Conservation (phyloP, 1,140 invertebrate genomes). For the Yoshiicerus persimilis region DNA sequence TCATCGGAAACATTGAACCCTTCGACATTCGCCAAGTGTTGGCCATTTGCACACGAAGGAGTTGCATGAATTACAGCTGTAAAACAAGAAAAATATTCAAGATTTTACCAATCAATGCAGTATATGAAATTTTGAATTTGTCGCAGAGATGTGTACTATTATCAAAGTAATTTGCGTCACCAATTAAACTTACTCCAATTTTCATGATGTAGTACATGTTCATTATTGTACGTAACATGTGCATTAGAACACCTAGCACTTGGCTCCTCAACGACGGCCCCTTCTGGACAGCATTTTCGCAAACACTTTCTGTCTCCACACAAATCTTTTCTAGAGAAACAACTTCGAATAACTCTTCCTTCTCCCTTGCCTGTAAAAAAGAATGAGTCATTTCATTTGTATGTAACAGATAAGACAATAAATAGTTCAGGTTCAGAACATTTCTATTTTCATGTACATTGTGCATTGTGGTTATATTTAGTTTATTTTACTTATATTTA, state of each 20-base stretch:
- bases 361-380: not conserved
- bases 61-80: slow-evolving; percentile 32
- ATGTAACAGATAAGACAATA: too few relatives aligned
- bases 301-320: slow-evolving; percentile 30
- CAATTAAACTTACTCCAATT: slow-evolving; percentile 40
- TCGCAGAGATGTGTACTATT: too few relatives aligned
- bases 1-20: slow-evolving; percentile 24
- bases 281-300: slow-evolving; percentile 46
- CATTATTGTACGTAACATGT: not conserved
- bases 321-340: slow-evolving; percentile 38
- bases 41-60: slow-evolving; percentile 35
- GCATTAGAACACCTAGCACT: not conserved
- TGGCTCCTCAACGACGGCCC: slow-evolving; percentile 32
- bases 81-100: not conserved
- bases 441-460: not conserved
- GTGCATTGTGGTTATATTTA: too few relatives aligned
- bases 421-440: not conserved
- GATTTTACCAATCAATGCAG: not conserved
- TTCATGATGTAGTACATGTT: not conserved
- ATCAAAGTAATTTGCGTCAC: too few relatives aligned
- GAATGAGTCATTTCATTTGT: not conserved
- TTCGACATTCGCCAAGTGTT: not conserved
- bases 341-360: slow-evolving; percentile 37
- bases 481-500: too few relatives aligned
- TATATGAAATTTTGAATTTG: not conserved